A percentile compares a stretch with the other conserved stretches of the same genome.
Conservation (phyloP, 2,888 invertebrate species). For the Rhagonycha fulva region DNA sequence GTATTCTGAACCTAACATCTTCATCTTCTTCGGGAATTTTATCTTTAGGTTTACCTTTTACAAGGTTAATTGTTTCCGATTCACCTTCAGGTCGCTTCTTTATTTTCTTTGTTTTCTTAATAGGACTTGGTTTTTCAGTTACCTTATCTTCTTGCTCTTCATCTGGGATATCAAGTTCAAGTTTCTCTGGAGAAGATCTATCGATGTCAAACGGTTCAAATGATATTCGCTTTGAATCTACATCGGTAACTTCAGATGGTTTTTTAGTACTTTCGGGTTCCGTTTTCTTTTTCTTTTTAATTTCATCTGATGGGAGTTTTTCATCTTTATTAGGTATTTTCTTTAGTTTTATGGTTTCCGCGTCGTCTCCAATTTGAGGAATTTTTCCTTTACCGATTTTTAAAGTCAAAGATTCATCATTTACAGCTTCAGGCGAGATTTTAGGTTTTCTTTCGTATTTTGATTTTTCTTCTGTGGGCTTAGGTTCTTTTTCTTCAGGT, state of each 20-base stretch:
- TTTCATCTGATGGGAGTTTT: constrained; percentile 47
- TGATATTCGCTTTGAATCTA: constrained; percentile 46
- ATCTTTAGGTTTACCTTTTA: constrained; percentile 52
- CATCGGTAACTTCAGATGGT: constrained; percentile 42
- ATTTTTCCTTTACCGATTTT: constrained; percentile 33
- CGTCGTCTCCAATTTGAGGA: constrained; percentile 37
- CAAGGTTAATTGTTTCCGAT: constrained; percentile 46
- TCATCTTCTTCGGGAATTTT: constrained; percentile 52
- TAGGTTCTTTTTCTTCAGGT: constrained; percentile 50
- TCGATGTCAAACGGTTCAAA: constrained; percentile 53
- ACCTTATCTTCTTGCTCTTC: constrained; percentile 49
- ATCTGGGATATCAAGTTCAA: constrained; percentile 48
- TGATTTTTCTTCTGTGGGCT: constrained; percentile 50
- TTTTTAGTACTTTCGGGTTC: constrained; percentile 48
- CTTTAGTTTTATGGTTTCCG: constrained; percentile 49
- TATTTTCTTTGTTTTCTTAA: constrained; percentile 43
- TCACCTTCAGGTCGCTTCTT: constrained; percentile 55
- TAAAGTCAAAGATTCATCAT: constrained; percentile 44
- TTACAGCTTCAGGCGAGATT: constrained; percentile 44
- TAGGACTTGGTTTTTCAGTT: constrained; percentile 47
- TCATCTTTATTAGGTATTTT: constrained; percentile 56
- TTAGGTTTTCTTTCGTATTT: constrained; percentile 54
- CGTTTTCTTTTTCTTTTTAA: constrained; percentile 51
- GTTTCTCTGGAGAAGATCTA: constrained; percentile 49
- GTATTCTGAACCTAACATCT: constrained; percentile 51